Conservation (phyloP, 2,797 vertebrate species). For the Diplodus puntazzo region DNA sequence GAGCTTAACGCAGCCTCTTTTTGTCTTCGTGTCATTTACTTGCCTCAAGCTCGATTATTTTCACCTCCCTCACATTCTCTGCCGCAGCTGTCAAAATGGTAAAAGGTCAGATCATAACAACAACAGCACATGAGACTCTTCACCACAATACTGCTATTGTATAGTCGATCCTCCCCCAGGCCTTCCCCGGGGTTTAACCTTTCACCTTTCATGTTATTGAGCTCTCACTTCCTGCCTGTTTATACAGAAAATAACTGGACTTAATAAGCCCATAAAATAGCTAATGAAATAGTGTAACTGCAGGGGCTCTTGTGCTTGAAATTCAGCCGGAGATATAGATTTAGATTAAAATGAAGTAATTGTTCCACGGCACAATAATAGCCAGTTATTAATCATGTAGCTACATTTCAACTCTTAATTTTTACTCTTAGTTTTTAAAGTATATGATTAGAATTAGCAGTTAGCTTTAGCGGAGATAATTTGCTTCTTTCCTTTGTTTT, state of each 20-base stretch:
- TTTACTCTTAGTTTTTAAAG: no score
- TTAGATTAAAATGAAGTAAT: neutral
- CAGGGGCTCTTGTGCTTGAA: neutral
- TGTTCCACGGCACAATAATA: neutral
- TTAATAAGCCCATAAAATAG: neutral
- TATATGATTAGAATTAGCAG: no score
- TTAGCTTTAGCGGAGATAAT: neutral
- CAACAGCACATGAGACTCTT: conserved; percentile 29
- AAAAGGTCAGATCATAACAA: conserved; percentile 35
- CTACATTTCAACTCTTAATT: neutral
- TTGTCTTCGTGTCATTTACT: conserved; percentile 25
- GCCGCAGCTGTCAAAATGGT: conserved; percentile 55
- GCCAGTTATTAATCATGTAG: neutral
- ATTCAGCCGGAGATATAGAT: neutral
- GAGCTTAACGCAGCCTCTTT: conserved; percentile 19
- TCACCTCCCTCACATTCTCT: conserved; percentile 32
- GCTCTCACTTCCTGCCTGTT: conserved; percentile 38
- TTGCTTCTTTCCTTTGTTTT: neutral
- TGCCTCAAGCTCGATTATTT: conserved; percentile 32
- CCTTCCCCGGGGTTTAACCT: conserved; percentile 36
- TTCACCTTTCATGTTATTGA: conserved; percentile 43
- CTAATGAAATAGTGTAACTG: neutral
- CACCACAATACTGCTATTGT: conserved; percentile 46
- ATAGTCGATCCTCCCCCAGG: neutral
- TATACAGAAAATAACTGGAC: conserved; percentile 21